phyloP scores from a whole-genome alignment of 2,888 invertebrate species.

The Eupeodes latifasciatus region DNA sequence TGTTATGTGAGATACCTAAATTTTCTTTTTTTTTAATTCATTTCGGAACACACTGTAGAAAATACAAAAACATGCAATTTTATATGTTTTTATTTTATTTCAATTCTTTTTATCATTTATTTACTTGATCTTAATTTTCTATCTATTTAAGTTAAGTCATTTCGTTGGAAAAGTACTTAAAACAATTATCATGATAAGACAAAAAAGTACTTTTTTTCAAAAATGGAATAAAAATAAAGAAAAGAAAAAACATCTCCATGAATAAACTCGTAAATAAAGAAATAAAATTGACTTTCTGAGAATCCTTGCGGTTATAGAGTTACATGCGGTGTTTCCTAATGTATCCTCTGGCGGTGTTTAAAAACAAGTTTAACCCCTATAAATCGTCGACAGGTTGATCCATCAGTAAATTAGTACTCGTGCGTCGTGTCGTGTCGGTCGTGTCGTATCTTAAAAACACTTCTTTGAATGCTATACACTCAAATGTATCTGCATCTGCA shows the following conservation, averaged over 20 bases:
- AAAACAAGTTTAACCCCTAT: slow-evolving; percentile 8
- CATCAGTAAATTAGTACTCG: neutral
- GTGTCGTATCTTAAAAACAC: neutral
- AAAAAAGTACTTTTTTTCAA: neutral
- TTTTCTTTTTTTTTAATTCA: too few species aligned
- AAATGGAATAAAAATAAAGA: neutral
- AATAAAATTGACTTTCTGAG: neutral
- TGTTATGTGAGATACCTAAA: too few species aligned
- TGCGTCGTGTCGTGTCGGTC: too few species aligned
- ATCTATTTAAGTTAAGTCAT: too few species aligned
- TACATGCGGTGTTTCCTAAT: neutral
- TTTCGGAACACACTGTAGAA: too few species aligned
- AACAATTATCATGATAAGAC: too few species aligned
- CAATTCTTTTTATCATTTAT: too few species aligned
- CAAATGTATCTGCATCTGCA: slow-evolving; percentile 1
- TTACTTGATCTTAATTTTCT: too few species aligned
- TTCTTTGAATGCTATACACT: neutral
- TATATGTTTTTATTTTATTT: too few species aligned
- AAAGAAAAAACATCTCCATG: neutral
- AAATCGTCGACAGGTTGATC: slow-evolving; percentile 42
- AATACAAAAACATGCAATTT: too few species aligned
- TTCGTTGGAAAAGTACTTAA: too few species aligned
- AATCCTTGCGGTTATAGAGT: neutral
- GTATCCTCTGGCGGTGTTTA: slow-evolving; percentile 7
- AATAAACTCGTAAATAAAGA: neutral